Percentiles rank a stretch among this genome's conserved stretches.
Evolutionary conservation across 2,797 vertebrate genomes (phyloP).

Genomic region (Manis pentadactyla): DNA sequence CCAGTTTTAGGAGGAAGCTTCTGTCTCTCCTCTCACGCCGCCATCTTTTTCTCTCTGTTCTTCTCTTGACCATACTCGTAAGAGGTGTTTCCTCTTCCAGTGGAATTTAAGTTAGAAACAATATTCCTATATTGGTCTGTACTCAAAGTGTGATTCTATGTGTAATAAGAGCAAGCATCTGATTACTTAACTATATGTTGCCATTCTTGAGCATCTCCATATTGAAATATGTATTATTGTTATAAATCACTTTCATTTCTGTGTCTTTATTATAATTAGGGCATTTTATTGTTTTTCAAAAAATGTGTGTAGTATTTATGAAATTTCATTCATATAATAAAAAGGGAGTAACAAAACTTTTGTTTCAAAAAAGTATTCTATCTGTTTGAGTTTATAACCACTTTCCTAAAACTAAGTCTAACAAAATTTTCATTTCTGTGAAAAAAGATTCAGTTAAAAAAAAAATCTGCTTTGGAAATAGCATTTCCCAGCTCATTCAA

Average conservation of each 20-base stretch:
- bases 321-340: neutral
- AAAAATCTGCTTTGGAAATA: slow-evolving; percentile 10
- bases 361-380: neutral
- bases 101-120: neutral
- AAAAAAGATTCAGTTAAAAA: neutral
- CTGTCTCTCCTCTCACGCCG: too few relatives aligned
- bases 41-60: neutral
- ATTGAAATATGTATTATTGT: neutral
- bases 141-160: neutral
- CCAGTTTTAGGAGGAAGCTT: too few relatives aligned
- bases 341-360: neutral
- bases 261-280: neutral
- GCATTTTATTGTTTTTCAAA: neutral
- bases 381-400: neutral
- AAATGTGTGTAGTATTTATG: neutral
- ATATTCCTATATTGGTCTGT: neutral
- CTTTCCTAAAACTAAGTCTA: neutral
- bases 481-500: neutral
- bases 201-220: neutral
- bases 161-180: neutral
- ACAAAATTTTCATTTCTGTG: neutral
- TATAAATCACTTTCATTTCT: slow-evolving; percentile 1
- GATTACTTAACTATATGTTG: neutral
- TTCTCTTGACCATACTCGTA: neutral
- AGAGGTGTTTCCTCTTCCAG: neutral